phyloP scores from a whole-genome alignment of 2,797 vertebrate species.

The Gymnothorax javanicus region DNA sequence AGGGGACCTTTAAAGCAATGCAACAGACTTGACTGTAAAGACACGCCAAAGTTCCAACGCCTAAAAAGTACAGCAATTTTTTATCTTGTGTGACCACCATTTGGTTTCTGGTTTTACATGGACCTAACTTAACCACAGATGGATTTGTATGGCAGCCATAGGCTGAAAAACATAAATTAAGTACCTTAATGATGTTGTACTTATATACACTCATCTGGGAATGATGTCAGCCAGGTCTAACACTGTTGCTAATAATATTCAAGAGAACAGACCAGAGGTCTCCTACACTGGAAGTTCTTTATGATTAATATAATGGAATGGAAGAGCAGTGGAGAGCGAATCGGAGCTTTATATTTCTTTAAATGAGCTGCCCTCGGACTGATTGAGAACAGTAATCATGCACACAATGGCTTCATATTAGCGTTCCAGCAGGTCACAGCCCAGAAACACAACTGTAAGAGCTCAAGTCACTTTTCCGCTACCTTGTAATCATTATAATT shows the following conservation, averaged over 20 bases:
- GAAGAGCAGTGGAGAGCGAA: background rate
- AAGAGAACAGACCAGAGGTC: background rate
- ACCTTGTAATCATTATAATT: constrained; percentile 27
- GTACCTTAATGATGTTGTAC: background rate
- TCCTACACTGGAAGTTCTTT: background rate
- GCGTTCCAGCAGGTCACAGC: background rate
- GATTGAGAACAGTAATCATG: background rate
- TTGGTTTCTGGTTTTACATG: background rate
- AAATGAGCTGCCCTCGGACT: background rate
- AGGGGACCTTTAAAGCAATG: too few species aligned
- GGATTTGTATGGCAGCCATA: too few species aligned
- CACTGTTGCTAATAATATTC: background rate
- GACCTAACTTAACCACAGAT: too few species aligned
- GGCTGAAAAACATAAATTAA: background rate
- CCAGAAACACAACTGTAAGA: background rate
- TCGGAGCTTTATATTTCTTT: background rate
- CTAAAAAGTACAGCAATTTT: background rate
- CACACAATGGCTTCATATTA: background rate
- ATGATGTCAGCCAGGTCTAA: background rate
- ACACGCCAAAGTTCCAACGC: too few species aligned
- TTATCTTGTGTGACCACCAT: background rate
- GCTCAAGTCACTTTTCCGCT: background rate
- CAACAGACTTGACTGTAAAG: too few species aligned
- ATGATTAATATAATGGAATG: background rate
- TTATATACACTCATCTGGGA: background rate